Evolutionary conservation across 2,797 vertebrate genomes (phyloP).

Genomic region (Salarias fasciatus): DNA sequence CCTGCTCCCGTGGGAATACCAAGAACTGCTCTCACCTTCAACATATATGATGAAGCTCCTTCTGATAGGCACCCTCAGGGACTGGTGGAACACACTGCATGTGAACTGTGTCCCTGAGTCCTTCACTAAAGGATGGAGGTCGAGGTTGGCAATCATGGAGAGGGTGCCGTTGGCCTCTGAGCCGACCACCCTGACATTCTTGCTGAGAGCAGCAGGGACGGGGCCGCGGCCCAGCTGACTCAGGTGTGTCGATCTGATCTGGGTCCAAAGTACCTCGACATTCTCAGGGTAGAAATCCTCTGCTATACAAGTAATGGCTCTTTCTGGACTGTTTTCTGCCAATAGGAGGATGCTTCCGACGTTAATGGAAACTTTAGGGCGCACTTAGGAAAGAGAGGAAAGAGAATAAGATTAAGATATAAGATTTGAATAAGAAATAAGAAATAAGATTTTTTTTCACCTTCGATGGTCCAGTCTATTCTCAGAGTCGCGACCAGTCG

Average conservation of each 20-base stretch:
- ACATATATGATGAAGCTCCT: constrained; percentile 78
- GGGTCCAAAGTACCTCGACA: constrained; percentile 77
- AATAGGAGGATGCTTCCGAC: constrained; percentile 57
- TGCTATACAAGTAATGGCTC: constrained; percentile 57
- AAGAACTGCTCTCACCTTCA: constrained; percentile 50
- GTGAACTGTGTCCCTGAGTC: constrained; percentile 72
- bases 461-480: constrained; percentile 72
- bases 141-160: constrained; percentile 79
- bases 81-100: constrained; percentile 80
- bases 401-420: neutral
- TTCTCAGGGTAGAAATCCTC: constrained; percentile 82
- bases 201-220: constrained; percentile 62
- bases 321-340: constrained; percentile 67
- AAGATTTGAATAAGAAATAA: no score
- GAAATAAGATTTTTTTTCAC: constrained; percentile 71
- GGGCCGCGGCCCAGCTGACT: constrained; percentile 52
- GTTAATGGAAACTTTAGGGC: constrained; percentile 78
- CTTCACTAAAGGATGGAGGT: constrained; percentile 66
- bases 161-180: constrained; percentile 79
- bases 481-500: constrained; percentile 69
- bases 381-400: constrained; percentile 62
- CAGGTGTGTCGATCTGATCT: constrained; percentile 44
- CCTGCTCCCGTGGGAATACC: no score
- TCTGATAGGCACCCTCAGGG: constrained; percentile 78
- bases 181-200: constrained; percentile 79